Conservation (phyloP, 2,797 vertebrate species). For the Helostoma temminkii region DNA sequence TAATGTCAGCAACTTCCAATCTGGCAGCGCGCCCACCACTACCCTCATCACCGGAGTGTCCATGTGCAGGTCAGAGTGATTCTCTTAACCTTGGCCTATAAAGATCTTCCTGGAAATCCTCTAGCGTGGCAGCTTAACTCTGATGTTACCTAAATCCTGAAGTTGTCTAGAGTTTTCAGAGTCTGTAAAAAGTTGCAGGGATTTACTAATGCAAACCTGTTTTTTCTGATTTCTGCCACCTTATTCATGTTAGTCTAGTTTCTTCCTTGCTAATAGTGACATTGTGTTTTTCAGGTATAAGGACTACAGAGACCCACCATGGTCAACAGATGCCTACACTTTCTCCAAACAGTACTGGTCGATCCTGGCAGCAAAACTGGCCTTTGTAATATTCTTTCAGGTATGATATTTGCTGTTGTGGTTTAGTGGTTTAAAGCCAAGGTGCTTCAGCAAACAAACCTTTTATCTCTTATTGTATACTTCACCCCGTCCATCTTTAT, state of each 20-base stretch:
- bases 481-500: neutral
- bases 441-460: neutral
- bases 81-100: slow-evolving; percentile 47
- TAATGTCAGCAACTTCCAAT: slow-evolving; percentile 92
- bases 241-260: neutral
- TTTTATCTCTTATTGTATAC: neutral
- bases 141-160: slow-evolving; percentile 25
- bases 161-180: slow-evolving; percentile 18
- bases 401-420: slow-evolving; percentile 74
- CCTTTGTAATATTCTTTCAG: slow-evolving; percentile 98
- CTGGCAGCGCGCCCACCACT: slow-evolving; percentile 89
- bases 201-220: slow-evolving; percentile 13
- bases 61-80: slow-evolving; percentile 91
- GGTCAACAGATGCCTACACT: slow-evolving; percentile 90
- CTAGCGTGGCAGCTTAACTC: slow-evolving; percentile 49
- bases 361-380: slow-evolving; percentile 92
- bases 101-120: slow-evolving; percentile 45
- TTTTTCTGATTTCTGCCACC: neutral
- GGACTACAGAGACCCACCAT: slow-evolving; percentile 97
- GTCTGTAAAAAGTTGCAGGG: slow-evolving; percentile 36
- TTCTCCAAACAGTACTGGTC: slow-evolving; percentile 98
- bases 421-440: neutral
- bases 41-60: slow-evolving; percentile 88
- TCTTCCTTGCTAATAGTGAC: neutral
- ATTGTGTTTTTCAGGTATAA: slow-evolving; percentile 89